phyloP scores from a whole-genome alignment of 2,888 invertebrate species.

The Parnassius mnemosyne region DNA sequence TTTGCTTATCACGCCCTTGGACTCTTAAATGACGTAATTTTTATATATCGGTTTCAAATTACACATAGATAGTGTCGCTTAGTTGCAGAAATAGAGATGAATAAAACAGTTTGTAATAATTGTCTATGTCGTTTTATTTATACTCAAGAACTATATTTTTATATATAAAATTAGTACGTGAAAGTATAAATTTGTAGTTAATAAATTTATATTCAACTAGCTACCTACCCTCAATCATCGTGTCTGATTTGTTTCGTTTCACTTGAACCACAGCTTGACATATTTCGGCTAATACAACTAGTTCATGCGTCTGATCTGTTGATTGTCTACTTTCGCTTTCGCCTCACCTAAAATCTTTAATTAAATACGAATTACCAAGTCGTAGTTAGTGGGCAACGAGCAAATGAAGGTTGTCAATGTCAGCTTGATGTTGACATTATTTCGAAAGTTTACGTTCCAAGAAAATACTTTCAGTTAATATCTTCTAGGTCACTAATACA shows the following conservation, averaged over 20 bases:
- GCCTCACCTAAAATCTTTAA: constrained; percentile 40
- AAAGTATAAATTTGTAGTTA: neutral
- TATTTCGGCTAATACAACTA: constrained; percentile 44
- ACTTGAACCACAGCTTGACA: constrained; percentile 38
- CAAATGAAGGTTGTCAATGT: constrained; percentile 38
- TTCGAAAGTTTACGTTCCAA: constrained; percentile 68
- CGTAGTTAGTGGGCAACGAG: constrained; percentile 32
- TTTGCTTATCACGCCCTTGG: too few relatives aligned
- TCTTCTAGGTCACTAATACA: constrained; percentile 49
- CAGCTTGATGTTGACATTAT: constrained; percentile 60
- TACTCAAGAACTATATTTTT: neutral
- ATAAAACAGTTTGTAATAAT: too few relatives aligned
- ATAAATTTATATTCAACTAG: too few relatives aligned
- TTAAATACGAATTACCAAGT: constrained; percentile 31
- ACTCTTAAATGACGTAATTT: too few relatives aligned
- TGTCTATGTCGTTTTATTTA: too few relatives aligned
- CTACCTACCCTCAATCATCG: neutral
- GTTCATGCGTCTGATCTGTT: constrained; percentile 46
- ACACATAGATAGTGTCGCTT: too few relatives aligned
- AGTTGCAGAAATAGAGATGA: too few relatives aligned
- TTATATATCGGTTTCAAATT: too few relatives aligned
- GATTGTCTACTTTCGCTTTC: constrained; percentile 52
- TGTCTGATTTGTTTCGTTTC: constrained; percentile 38
- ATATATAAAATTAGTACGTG: neutral
- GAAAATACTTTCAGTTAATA: constrained; percentile 46